Conservation (phyloP, 92 coral and sea anemone species). For the Parazoanthus darwini region DNA sequence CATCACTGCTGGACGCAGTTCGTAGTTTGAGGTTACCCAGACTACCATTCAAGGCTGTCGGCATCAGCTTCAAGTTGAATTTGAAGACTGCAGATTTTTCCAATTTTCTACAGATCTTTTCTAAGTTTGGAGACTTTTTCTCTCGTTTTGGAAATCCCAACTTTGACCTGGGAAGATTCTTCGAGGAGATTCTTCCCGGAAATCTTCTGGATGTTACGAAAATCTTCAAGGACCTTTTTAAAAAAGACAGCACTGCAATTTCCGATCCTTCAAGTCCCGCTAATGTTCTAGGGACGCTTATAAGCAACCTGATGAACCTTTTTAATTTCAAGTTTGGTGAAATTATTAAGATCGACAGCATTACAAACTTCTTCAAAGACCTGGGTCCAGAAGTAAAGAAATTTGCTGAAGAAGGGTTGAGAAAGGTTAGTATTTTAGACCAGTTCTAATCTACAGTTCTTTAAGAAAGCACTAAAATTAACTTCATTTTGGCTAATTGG, state of each 20-base stretch:
- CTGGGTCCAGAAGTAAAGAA: conserved; percentile 65
- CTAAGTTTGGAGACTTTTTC: conserved; percentile 69
- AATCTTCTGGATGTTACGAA: conserved; percentile 53
- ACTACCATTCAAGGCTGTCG: conserved; percentile 54
- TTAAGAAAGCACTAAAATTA: no score
- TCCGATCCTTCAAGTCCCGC: conserved; percentile 51
- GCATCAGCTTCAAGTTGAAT: conserved; percentile 66
- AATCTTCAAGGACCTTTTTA: conserved; percentile 52
- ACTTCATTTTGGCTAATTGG: no score
- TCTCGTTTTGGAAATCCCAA: conserved; percentile 63
- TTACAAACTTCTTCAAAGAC: conserved; percentile 82
- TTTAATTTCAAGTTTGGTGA: conserved; percentile 66
- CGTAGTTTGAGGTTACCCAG: conserved; percentile 63
- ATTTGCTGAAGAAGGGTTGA: conserved; percentile 64
- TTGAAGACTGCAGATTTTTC: conserved; percentile 58
- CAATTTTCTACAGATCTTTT: conserved; percentile 56
- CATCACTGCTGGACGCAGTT: conserved; percentile 66
- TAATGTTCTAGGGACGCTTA: conserved; percentile 68
- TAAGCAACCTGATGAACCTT: conserved; percentile 51
- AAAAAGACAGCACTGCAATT: conserved; percentile 24
- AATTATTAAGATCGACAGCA: conserved; percentile 75
- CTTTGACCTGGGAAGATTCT: conserved; percentile 72
- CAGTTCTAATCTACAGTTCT: no score
- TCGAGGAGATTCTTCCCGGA: conserved; percentile 76
- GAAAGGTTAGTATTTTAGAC: conserved; percentile 18